Base-by-base conservation (phyloP, 2,888 invertebrate species). In the Rotaria macrura region DNA sequence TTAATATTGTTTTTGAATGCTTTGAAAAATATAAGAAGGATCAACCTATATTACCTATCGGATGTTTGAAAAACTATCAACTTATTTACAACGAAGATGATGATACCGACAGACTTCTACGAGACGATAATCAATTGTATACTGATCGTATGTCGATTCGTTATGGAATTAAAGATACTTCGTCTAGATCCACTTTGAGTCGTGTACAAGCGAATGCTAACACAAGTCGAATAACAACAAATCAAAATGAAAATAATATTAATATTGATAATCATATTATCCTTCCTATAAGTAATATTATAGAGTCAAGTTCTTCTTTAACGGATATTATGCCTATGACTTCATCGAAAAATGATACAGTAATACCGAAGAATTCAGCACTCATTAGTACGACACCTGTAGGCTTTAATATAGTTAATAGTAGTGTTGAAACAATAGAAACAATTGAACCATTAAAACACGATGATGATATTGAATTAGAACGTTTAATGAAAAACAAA, bases 61-160 rank as follows among this genome's bases (percentile, higher is more conserved):
- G n/a, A 38, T 79, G 79, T 79, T 79, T 79, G n/a, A 79, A 79
- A 79, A 79, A 79, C n/a, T 79, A 79, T 79, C 25, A 79, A 43
- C 43, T 79, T 40, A 79, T 79, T 43, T 79, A 79, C 43, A 79
- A 79, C 43, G 79, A 79, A 25, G 43, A 79, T 43, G 79, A 79
- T n/a, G 79, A 79, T 79, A 4, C 4, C 25, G 34, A 25, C n/a
- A 25, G n/a, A n/a, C 43, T 79, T n/a, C 5, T 43, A 12, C 40
- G 9, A 9, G 79, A 79, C 43, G 79, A 79, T 43, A 79, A 79
- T 79, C 79, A 79, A 40, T 6, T 40, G 6, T 43, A 43, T 79
- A 79, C n/a, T 25, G 43, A 79, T 4, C 79, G n/a, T 12, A 23
- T n/a, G 25, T 12, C 79, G n/a, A 79, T 43, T 79, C 79, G 79